Conservation (phyloP, 2,113 vertebrate genomes). For the Antechinus stuartii region DNA sequence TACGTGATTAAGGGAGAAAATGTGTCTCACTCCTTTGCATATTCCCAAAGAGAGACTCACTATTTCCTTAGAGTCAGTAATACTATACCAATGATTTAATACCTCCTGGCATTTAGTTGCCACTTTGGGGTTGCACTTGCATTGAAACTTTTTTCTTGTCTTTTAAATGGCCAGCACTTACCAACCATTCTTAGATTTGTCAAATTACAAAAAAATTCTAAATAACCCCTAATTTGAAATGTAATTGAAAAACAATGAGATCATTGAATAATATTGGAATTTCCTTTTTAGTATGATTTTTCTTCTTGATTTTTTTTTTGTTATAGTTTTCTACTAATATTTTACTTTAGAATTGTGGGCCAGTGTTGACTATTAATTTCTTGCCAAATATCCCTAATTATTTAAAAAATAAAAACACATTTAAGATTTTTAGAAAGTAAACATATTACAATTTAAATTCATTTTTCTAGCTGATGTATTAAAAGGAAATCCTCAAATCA, state of each 20-base stretch:
- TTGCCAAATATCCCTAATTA: neutral
- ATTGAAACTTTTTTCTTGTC: neutral
- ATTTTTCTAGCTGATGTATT: neutral
- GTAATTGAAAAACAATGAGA: neutral
- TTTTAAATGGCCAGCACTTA: neutral
- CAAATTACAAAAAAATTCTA: slow-evolving; percentile 19
- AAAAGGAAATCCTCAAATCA: neutral
- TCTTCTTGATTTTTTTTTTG: neutral
- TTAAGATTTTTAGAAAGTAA: neutral
- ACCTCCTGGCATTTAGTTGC: neutral
- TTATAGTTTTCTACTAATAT: neutral
- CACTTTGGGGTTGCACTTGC: neutral
- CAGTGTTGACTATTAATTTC: neutral
- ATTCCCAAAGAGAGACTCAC: neutral
- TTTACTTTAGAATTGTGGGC: slow-evolving; percentile 17
- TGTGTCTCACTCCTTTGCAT: neutral
- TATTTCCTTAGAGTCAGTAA: neutral
- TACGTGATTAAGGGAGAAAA: neutral
- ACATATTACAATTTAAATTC: neutral
- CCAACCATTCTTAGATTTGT: neutral
- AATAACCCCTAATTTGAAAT: neutral
- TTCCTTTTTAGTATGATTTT: slow-evolving; percentile 31
- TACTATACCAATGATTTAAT: neutral
- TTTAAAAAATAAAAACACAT: neutral
- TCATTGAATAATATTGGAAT: neutral